These are phyloP conservation scores for Salvelinus alpinus DNA, from an alignment of 2,113 vertebrate species.

Conservation along the genomic window DNA sequence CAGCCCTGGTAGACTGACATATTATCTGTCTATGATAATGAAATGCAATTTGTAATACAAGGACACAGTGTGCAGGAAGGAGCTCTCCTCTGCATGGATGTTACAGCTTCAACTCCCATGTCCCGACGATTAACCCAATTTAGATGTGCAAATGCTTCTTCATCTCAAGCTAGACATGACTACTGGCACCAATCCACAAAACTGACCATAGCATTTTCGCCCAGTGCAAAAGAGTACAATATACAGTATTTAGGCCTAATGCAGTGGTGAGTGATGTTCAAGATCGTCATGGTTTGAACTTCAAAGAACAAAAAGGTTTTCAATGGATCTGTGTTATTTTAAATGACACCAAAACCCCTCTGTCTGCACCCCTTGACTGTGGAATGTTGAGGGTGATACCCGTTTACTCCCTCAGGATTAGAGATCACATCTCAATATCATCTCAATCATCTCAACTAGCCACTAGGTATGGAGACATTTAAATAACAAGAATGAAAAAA, in stretches of 20 bases:
- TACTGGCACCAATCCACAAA: neutral
- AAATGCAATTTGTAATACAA: neutral
- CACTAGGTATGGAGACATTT: neutral
- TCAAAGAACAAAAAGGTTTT: neutral
- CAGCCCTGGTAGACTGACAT: neutral
- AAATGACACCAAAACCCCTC: neutral
- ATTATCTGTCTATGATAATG: too few species aligned
- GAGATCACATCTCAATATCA: too few species aligned
- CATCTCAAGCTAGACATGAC: neutral
- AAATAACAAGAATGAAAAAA: too few species aligned
- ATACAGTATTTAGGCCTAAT: neutral
- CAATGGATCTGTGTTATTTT: neutral
- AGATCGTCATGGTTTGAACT: neutral
- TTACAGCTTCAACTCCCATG: slow-evolving; percentile 15
- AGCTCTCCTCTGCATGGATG: slow-evolving; percentile 1
- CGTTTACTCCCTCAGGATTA: neutral
- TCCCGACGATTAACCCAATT: slow-evolving; percentile 2
- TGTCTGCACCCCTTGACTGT: neutral
- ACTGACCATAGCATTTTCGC: neutral
- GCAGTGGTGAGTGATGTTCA: neutral
- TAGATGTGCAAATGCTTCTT: neutral
- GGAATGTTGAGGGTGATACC: neutral
- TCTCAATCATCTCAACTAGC: neutral
- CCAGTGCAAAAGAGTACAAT: neutral
- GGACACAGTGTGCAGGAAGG: neutral